These are phyloP conservation scores for Capreolus pygargus DNA, from an alignment of 2,113 vertebrate species.

Conservation along the genomic window DNA sequence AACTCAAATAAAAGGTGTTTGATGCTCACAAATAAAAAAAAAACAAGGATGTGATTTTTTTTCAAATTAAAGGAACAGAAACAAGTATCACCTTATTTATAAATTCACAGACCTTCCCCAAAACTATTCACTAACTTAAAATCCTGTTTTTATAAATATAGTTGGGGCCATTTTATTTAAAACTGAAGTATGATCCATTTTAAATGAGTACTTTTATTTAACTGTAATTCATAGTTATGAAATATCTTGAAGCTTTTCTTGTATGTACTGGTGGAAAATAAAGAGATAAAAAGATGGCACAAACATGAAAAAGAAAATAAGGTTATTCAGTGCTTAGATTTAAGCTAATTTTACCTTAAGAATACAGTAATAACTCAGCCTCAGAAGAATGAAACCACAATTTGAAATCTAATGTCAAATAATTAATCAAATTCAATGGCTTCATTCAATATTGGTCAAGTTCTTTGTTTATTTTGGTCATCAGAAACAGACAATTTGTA, in stretches of 20 bases:
- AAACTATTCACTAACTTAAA: neutral
- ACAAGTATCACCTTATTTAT: neutral
- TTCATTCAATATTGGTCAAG: neutral
- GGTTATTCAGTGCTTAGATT: neutral
- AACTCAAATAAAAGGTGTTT: conserved; percentile 56
- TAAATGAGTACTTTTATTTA: neutral
- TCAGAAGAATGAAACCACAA: neutral
- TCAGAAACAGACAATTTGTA: neutral
- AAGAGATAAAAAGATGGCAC: neutral
- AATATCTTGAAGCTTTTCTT: neutral
- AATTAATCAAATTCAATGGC: neutral
- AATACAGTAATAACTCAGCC: neutral
- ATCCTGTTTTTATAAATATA: conserved; percentile 13
- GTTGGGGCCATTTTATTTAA: neutral
- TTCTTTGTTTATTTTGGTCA: neutral
- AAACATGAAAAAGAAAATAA: neutral
- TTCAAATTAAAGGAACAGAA: neutral
- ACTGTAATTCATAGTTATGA: neutral
- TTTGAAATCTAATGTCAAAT: neutral
- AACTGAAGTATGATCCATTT: neutral
- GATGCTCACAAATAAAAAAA: neutral
- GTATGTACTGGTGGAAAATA: neutral
- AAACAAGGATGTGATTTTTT: neutral
- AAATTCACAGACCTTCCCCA: neutral
- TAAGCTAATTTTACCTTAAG: neutral